These are phyloP conservation scores for Bombus superbus DNA, from an alignment of 1,140 invertebrate genomes.

Conservation along the genomic window DNA sequence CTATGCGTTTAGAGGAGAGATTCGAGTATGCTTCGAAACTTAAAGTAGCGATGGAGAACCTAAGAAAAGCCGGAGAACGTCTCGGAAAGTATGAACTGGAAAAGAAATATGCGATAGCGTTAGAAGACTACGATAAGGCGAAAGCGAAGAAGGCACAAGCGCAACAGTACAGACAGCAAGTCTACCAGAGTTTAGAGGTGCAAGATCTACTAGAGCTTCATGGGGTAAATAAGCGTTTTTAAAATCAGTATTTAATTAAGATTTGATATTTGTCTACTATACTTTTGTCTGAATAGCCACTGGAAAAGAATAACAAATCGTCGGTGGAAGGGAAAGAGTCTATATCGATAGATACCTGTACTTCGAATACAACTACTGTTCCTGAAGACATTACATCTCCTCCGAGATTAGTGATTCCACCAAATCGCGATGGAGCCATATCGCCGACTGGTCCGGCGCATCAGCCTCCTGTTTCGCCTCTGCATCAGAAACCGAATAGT, in stretches of 20 bases:
- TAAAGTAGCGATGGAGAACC: conserved; percentile 91
- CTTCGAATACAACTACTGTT: conserved; percentile 47
- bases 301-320: conserved; percentile 82
- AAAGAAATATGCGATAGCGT: conserved; percentile 94
- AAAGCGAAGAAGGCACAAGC: conserved; percentile 95
- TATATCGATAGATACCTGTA: conserved; percentile 64
- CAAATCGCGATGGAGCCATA: conserved; percentile 75
- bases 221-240: conserved; percentile 84
- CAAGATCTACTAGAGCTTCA: conserved; percentile 91
- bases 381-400: conserved; percentile 73
- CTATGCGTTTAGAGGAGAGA: conserved; percentile 87
- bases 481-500: conserved; percentile 81
- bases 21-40: conserved; percentile 96
- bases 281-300: conserved; percentile 67
- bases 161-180: conserved; percentile 88
- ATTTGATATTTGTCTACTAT: background rate
- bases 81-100: conserved; percentile 95
- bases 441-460: conserved; percentile 76
- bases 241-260: background rate
- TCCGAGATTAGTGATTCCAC: conserved; percentile 75
- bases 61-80: conserved; percentile 93
- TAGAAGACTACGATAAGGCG: conserved; percentile 95
- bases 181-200: conserved; percentile 88
- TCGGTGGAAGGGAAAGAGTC: conserved; percentile 74
- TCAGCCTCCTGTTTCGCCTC: conserved; percentile 81